Percentiles rank a stretch among this genome's conserved stretches.
These are phyloP conservation scores for Thalassarche chlororhynchos DNA, from an alignment of 2,113 vertebrate genomes.

Conservation along the genomic window DNA sequence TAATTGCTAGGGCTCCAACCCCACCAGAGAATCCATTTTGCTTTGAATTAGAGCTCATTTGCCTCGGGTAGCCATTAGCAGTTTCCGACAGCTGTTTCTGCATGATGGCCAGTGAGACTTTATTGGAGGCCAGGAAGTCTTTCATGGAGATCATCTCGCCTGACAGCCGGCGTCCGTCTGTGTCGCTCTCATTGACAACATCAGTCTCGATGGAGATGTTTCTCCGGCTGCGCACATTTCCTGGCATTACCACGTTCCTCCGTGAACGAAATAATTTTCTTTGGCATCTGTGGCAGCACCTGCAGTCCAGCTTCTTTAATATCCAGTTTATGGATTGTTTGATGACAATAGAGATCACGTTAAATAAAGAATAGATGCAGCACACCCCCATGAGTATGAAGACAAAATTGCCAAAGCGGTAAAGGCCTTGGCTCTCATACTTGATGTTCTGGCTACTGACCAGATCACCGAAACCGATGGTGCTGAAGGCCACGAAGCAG, in stretches of 20 bases:
- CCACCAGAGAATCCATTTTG: slow-evolving; percentile 92
- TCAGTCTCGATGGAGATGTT: slow-evolving; percentile 91
- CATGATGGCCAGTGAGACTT: slow-evolving; percentile 92
- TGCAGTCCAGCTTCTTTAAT: slow-evolving; percentile 81
- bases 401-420: slow-evolving; percentile 90
- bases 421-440: slow-evolving; percentile 86
- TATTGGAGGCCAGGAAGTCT: slow-evolving; percentile 91
- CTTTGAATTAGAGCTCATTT: slow-evolving; percentile 68
- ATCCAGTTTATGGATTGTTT: slow-evolving; percentile 97
- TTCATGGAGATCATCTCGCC: slow-evolving; percentile 97
- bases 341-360: slow-evolving; percentile 96
- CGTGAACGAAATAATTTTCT: slow-evolving; percentile 76
- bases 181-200: slow-evolving; percentile 86
- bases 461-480: slow-evolving; percentile 96
- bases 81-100: slow-evolving; percentile 94
- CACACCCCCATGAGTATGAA: slow-evolving; percentile 96
- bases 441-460: slow-evolving; percentile 90
- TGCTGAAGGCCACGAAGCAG: slow-evolving; percentile 98
- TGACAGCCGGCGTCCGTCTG: slow-evolving; percentile 87
- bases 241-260: slow-evolving; percentile 88
- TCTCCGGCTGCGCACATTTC: slow-evolving; percentile 74
- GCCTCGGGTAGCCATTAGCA: slow-evolving; percentile 85
- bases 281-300: slow-evolving; percentile 81
- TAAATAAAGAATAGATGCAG: slow-evolving; percentile 98
- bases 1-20: slow-evolving; percentile 93